phyloP scores from a whole-genome alignment of 2,888 invertebrate genomes.

The Cataglyphis livida region DNA sequence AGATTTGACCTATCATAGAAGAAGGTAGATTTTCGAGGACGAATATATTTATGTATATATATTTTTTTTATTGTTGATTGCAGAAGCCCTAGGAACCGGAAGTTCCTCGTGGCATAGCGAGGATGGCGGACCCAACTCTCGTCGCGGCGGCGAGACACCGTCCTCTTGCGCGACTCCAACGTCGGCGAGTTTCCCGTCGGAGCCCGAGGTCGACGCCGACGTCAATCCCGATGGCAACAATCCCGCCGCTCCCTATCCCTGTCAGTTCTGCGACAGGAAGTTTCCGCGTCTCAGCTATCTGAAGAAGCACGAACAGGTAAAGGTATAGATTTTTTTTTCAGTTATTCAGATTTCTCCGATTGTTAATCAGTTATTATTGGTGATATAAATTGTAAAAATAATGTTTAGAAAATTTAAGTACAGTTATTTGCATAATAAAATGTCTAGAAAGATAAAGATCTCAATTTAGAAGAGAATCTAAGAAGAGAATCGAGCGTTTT shows the following conservation, averaged over 20 bases:
- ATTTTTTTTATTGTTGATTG: slow-evolving; percentile 61
- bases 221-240: slow-evolving; percentile 77
- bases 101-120: slow-evolving; percentile 90
- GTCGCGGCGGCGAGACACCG: slow-evolving; percentile 86
- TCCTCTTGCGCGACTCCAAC: slow-evolving; percentile 89
- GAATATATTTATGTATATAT: not conserved
- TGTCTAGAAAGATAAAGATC: not conserved
- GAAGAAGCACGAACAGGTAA: slow-evolving; percentile 96
- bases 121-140: slow-evolving; percentile 87
- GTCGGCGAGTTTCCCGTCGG: slow-evolving; percentile 89
- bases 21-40: too few relatives aligned
- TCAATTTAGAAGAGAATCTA: not conserved
- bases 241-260: slow-evolving; percentile 92
- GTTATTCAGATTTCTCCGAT: not conserved
- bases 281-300: slow-evolving; percentile 95
- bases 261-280: slow-evolving; percentile 96
- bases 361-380: not conserved
- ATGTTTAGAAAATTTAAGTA: not conserved
- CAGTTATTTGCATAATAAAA: not conserved
- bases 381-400: not conserved
- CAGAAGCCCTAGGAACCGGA: slow-evolving; percentile 90
- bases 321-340: not conserved
- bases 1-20: too few relatives aligned
- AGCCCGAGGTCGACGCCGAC: slow-evolving; percentile 85
- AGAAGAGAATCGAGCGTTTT: not conserved